Base-by-base conservation (phyloP, 2,888 invertebrate genomes). In the Nemoura dubitans region DNA sequence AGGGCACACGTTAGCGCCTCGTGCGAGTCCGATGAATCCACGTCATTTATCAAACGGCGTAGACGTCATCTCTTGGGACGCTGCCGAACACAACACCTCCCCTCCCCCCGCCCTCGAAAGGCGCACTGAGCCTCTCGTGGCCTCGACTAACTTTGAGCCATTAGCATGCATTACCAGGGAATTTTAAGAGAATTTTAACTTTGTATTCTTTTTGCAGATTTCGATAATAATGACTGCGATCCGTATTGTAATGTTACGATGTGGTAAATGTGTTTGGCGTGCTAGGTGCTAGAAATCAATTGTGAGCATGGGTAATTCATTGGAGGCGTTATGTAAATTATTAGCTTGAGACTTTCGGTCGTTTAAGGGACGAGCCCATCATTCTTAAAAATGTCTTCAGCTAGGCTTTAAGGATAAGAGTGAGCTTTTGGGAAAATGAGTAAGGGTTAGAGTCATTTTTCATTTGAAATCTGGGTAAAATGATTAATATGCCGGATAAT, bases 41-140 rank as follows among this genome's bases (percentile, higher is more conserved):
- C 29, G 29, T 81, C 81, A 81, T 81, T 81, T 81, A 81, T 81
- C 81, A 81, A 6, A 26, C 78, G 16, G 78, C n/a, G 7, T 3
- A 6, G 21, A 28, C 28, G 27, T 78, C 28, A 14, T 28, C 26
- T 10, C 3, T 2, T 0, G 5, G 30, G 29, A 0, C 81, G 29
- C 80, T n/a, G 21, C 28, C 5, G 28, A 81, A 28, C 81, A 81
- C 30, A 81, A 81, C 30, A 81, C 81, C 81, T 81, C 59, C 59
- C 59, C 59, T 59, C 2, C 59, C 59, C 21, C 59, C 59, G 2
- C 59, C 21, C 21, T 14, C 59, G 6, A 3, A 59, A 3, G 10
- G 59, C 59, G n/a, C n/a, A n/a, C n/a, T n/a, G n/a, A n/a, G n/a
- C n/a, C n/a, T n/a, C n/a, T 6, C 3, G 36, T 3, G 10, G 36